Evolutionary conservation across 2,113 vertebrate species (phyloP).

Genomic region (Lagopus leucura): DNA sequence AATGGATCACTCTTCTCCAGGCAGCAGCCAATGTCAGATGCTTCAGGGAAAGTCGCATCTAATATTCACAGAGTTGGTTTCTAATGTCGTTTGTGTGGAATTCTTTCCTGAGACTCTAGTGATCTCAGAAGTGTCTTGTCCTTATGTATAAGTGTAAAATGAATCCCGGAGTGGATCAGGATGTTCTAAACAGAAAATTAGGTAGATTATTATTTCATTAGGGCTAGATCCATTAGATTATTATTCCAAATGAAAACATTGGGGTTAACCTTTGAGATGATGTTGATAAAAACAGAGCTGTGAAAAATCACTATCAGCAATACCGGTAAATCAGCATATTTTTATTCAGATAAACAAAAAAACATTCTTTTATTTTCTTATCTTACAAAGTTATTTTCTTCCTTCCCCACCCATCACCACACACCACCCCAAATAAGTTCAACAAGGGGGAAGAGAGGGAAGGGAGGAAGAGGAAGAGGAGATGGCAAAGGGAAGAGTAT

Average conservation of each 20-base stretch:
- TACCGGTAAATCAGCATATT: not conserved
- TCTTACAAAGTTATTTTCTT: not conserved
- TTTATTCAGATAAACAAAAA: not conserved
- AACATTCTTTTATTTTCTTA: not conserved
- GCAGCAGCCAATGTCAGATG: not conserved
- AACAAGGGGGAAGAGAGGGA: not conserved
- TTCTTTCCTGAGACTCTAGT: not conserved
- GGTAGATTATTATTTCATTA: not conserved
- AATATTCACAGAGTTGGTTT: not conserved
- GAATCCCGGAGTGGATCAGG: not conserved
- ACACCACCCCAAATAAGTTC: not conserved
- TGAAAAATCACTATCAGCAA: not conserved
- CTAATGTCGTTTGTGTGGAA: not conserved
- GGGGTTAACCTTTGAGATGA: not conserved
- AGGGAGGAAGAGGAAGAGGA: not conserved
- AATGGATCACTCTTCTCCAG: not conserved
- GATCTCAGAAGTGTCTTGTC: not conserved
- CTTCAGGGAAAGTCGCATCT: not conserved
- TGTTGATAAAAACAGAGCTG: not conserved
- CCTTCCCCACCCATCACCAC: not conserved
- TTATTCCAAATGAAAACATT: not conserved
- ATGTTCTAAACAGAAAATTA: constrained; percentile 9
- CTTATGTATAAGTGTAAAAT: not conserved
- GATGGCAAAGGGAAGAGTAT: not conserved
- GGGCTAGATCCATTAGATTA: no score